A percentile compares a stretch with the other conserved stretches of the same genome.
Evolutionary conservation across 1,140 invertebrate genomes (phyloP).

Genomic region (Drosophila setifemur): DNA sequence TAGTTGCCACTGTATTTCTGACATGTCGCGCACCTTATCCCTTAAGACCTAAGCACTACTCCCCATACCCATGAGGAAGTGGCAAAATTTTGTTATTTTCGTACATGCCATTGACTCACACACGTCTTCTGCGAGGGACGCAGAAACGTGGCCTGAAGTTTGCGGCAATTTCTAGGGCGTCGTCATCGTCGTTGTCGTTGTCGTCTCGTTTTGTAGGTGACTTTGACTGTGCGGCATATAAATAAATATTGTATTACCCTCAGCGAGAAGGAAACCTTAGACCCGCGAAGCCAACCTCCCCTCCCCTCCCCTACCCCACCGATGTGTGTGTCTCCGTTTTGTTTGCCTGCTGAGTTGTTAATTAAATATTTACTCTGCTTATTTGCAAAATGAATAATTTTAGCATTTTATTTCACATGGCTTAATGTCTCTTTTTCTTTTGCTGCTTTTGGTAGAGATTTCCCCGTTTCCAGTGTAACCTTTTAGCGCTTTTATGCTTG

Average conservation of each 20-base stretch:
- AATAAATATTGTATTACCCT: slow-evolving; percentile 77
- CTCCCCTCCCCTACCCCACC: not conserved
- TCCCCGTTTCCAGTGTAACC: too few species aligned
- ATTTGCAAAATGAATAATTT: slow-evolving; percentile 81
- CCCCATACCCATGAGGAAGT: slow-evolving; percentile 41
- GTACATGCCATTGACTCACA: slow-evolving; percentile 50
- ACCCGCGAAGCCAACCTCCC: slow-evolving; percentile 18
- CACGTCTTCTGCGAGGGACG: slow-evolving; percentile 1
- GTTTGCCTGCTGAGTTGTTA: slow-evolving; percentile 63
- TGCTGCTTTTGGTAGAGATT: slow-evolving; percentile 5
- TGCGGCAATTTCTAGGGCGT: slow-evolving; percentile 48
- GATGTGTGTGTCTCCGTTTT: slow-evolving; percentile 11
- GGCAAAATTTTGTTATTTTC: slow-evolving; percentile 29
- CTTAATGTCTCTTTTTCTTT: slow-evolving; percentile 11
- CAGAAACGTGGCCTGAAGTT: slow-evolving; percentile 36
- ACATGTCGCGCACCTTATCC: slow-evolving; percentile 30
- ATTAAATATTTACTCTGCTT: slow-evolving; percentile 80
- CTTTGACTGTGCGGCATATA: slow-evolving; percentile 61
- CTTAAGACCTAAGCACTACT: not conserved
- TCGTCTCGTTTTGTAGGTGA: slow-evolving; percentile 47
- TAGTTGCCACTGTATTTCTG: too few species aligned
- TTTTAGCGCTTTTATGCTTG: slow-evolving; percentile 56
- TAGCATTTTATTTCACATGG: slow-evolving; percentile 72
- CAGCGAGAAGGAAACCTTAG: slow-evolving; percentile 57
- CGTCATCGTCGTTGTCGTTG: slow-evolving; percentile 13